These are phyloP conservation scores for Endotricha flammealis DNA, from an alignment of 2,888 invertebrate species.

Conservation along the genomic window DNA sequence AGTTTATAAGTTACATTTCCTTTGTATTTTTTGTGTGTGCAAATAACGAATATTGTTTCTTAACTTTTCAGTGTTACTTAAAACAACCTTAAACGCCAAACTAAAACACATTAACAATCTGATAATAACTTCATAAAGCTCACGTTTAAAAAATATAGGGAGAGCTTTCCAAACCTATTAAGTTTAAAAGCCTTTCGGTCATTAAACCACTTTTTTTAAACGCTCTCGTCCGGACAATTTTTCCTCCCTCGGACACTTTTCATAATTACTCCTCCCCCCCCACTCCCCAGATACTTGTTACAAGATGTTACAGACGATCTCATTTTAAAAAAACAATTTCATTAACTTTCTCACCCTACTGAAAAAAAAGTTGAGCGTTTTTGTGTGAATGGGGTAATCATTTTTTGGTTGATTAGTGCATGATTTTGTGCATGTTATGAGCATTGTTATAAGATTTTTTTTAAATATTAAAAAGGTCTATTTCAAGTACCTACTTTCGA, in stretches of 20 bases:
- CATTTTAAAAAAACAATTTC: slow-evolving; percentile 46
- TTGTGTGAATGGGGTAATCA: neutral
- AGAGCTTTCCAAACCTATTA: slow-evolving; percentile 71
- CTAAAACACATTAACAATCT: too few species aligned
- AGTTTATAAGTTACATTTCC: too few species aligned
- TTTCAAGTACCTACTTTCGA: too few species aligned
- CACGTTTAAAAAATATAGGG: slow-evolving; percentile 19
- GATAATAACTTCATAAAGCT: too few species aligned
- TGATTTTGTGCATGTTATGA: too few species aligned
- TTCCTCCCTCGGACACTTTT: slow-evolving; percentile 70
- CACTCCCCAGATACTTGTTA: slow-evolving; percentile 43
- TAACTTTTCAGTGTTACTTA: too few species aligned
- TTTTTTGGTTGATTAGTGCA: too few species aligned
- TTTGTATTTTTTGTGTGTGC: too few species aligned
- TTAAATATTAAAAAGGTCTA: too few species aligned
- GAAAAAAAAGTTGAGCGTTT: slow-evolving; percentile 14
- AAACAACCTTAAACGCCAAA: too few species aligned
- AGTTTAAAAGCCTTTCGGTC: slow-evolving; percentile 69
- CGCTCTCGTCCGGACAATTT: slow-evolving; percentile 57
- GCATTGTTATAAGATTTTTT: too few species aligned
- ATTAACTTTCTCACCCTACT: slow-evolving; percentile 29
- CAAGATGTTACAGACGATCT: slow-evolving; percentile 63
- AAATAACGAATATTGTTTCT: too few species aligned
- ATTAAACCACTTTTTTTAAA: slow-evolving; percentile 71
- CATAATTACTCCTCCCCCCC: slow-evolving; percentile 65